Percentiles rank a stretch among this genome's conserved stretches.
Evolutionary conservation across 2,888 invertebrate species (phyloP).

Genomic region (Drosophila mulleri): DNA sequence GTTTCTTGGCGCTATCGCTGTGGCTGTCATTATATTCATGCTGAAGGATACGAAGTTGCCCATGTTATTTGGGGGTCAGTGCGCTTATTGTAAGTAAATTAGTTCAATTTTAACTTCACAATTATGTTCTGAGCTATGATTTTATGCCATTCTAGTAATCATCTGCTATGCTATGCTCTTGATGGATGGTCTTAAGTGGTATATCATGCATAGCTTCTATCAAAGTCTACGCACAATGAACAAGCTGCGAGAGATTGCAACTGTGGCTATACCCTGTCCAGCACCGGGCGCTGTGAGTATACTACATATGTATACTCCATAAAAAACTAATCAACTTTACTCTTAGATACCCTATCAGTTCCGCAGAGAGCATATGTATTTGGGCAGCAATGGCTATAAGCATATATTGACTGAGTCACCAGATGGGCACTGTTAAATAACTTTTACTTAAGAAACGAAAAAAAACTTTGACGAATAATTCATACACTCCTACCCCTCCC

Average conservation of each 20-base stretch:
- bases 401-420: conserved; percentile 83
- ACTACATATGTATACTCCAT: neutral
- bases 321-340: neutral
- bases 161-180: conserved; percentile 77
- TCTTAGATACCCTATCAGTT: conserved; percentile 84
- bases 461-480: conserved; percentile 11
- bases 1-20: conserved; percentile 77
- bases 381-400: conserved; percentile 85
- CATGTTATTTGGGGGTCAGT: conserved; percentile 79
- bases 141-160: conserved; percentile 64
- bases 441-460: neutral
- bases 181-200: conserved; percentile 83
- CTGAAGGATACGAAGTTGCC: conserved; percentile 79
- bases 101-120: rapidly evolving
- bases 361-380: conserved; percentile 84
- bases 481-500: conserved; percentile 2
- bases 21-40: conserved; percentile 75
- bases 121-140: conserved; percentile 8
- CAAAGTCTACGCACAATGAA: conserved; percentile 83
- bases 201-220: conserved; percentile 83
- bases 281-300: conserved; percentile 83
- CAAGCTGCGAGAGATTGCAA: conserved; percentile 84
- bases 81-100: conserved; percentile 79
- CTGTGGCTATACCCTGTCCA: conserved; percentile 85
- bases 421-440: conserved; percentile 78